Conservation (phyloP, 1,140 invertebrate species). For the Bombus balteatus region DNA sequence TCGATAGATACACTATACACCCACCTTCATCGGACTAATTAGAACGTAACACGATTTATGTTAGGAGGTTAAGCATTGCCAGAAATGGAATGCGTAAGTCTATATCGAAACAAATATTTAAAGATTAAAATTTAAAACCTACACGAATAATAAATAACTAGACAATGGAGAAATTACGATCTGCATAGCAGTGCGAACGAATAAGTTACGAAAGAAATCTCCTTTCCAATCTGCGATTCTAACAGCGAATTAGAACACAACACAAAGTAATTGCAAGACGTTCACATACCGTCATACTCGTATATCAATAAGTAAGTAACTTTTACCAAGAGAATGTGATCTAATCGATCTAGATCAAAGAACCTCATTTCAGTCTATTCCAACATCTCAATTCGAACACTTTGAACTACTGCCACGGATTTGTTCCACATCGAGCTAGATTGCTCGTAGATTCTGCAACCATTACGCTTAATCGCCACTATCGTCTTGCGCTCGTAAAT, state of each 20-base stretch:
- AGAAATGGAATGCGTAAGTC: background rate
- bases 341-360: background rate
- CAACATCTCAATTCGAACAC: background rate
- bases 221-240: too few relatives aligned
- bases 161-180: too few relatives aligned
- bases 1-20: background rate
- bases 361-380: background rate
- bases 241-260: too few relatives aligned
- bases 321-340: background rate
- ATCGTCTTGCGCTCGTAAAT: background rate
- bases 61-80: background rate
- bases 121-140: background rate
- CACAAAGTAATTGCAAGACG: too few relatives aligned
- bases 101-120: too few relatives aligned
- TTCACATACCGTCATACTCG: too few relatives aligned
- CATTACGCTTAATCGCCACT: background rate
- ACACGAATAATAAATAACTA: background rate
- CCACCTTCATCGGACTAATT: background rate
- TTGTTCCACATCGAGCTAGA: background rate
- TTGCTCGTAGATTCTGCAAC: background rate
- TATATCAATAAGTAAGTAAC: background rate
- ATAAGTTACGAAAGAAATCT: too few relatives aligned
- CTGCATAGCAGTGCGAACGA: too few relatives aligned
- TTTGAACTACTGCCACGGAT: background rate
- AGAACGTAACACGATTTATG: background rate